These are phyloP conservation scores for Scartelaos histophorus DNA, from an alignment of 2,113 vertebrate species.

Conservation along the genomic window DNA sequence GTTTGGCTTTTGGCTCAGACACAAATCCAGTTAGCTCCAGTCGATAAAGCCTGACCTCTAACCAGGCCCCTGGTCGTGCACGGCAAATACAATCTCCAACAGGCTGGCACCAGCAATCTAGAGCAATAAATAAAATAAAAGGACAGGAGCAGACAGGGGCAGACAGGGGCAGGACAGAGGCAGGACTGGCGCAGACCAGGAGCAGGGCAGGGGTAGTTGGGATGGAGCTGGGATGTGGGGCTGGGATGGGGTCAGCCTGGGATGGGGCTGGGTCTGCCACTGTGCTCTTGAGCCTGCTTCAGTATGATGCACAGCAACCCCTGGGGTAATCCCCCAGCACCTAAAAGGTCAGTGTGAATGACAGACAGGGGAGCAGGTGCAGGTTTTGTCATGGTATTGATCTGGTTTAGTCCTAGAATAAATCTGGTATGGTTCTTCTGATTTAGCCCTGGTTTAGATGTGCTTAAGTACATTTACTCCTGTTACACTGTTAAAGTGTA, in stretches of 20 bases:
- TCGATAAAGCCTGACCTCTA: neutral
- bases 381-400: neutral
- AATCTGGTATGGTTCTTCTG: too few species aligned
- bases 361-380: neutral
- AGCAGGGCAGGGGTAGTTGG: too few species aligned
- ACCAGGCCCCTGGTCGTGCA: neutral
- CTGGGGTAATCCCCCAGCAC: neutral
- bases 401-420: neutral
- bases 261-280: neutral
- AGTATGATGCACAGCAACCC: neutral
- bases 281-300: neutral
- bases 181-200: too few species aligned
- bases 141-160: too few species aligned
- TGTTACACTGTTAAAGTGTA: too few species aligned
- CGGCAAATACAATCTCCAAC: neutral
- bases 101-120: neutral
- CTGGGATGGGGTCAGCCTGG: neutral
- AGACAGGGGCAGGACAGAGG: too few species aligned
- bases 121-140: too few species aligned
- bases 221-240: too few species aligned
- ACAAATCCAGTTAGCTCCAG: neutral
- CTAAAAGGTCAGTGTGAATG: neutral
- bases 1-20: neutral
- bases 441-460: too few species aligned
- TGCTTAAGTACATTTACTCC: too few species aligned